These are phyloP conservation scores for Sebastes matsubarae DNA, from an alignment of 2,797 vertebrate genomes.

Conservation along the genomic window DNA sequence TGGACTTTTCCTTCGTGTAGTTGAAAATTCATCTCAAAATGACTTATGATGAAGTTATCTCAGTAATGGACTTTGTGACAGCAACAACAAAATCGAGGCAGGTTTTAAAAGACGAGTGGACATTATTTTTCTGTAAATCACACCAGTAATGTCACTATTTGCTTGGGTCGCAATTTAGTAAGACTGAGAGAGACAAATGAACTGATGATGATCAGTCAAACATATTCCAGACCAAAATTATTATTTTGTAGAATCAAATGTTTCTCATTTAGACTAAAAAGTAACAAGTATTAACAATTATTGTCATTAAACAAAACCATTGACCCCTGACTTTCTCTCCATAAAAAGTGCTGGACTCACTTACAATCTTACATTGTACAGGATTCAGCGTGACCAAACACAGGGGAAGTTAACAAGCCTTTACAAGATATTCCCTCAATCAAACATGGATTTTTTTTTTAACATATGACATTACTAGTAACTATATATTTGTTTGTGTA, in stretches of 20 bases:
- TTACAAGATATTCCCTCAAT: not conserved
- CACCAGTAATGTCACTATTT: not conserved
- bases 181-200: not conserved
- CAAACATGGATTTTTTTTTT: not conserved
- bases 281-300: not conserved
- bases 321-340: not conserved
- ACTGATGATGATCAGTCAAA: not conserved
- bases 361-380: not conserved
- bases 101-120: not conserved
- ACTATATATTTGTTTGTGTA: constrained; percentile 24
- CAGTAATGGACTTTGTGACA: not conserved
- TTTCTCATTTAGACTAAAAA: not conserved
- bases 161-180: not conserved
- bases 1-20: not conserved
- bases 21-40: not conserved
- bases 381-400: not conserved
- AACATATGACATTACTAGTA: not conserved
- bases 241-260: not conserved
- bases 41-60: not conserved
- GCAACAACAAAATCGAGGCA: not conserved
- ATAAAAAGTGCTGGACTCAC: not conserved
- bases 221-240: not conserved
- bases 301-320: not conserved
- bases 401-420: not conserved
- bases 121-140: not conserved